These are phyloP conservation scores for Pemphigus obesinymphae DNA, from an alignment of 1,140 invertebrate genomes.

Conservation along the genomic window DNA sequence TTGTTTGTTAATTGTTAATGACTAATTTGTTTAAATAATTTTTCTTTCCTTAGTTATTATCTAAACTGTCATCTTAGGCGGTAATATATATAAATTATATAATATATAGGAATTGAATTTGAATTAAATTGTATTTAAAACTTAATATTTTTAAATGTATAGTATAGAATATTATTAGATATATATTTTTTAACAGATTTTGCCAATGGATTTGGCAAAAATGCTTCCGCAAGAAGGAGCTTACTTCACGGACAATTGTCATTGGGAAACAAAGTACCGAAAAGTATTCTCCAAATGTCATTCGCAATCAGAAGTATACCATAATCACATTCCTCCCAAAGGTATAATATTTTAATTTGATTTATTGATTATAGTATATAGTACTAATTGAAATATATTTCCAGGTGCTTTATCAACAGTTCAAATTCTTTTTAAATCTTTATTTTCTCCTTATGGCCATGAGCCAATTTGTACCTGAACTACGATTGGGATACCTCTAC, in stretches of 20 bases:
- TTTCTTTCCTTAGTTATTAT: neutral
- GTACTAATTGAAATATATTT: slow-evolving; percentile 48
- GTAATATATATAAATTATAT: neutral
- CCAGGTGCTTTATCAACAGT: slow-evolving; percentile 93
- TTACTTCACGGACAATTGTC: slow-evolving; percentile 62
- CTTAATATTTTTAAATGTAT: neutral
- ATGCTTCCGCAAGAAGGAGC: slow-evolving; percentile 64
- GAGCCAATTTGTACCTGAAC: slow-evolving; percentile 94
- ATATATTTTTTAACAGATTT: slow-evolving; percentile 40
- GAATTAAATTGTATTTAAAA: neutral
- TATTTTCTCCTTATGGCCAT: slow-evolving; percentile 98
- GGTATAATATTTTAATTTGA: slow-evolving; percentile 55
- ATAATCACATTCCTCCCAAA: slow-evolving; percentile 95
- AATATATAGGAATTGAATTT: neutral
- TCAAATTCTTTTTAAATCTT: slow-evolving; percentile 97
- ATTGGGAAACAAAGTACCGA: slow-evolving; percentile 60
- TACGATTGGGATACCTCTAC: slow-evolving; percentile 94
- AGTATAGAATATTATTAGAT: neutral
- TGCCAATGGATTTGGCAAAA: slow-evolving; percentile 58
- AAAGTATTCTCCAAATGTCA: slow-evolving; percentile 91
- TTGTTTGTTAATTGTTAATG: neutral
- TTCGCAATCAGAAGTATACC: slow-evolving; percentile 99
- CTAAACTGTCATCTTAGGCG: neutral
- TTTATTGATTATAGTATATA: slow-evolving; percentile 7
- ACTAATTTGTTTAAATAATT: neutral